Conservation (phyloP, 2,797 vertebrate species). For the Carcharodon carcharias region DNA sequence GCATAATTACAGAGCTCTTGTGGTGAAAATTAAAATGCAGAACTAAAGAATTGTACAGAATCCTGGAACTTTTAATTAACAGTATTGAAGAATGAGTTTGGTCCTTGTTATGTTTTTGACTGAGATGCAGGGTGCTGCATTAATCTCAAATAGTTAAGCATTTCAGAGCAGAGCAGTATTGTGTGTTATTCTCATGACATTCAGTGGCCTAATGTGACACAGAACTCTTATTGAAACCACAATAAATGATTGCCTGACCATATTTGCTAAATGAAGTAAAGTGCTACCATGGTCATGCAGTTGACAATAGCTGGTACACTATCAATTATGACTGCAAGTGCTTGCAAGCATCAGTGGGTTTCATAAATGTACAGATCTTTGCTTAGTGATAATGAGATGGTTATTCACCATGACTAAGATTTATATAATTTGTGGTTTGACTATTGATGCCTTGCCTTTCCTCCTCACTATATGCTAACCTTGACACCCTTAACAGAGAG, state of each 20-base stretch:
- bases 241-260: background rate
- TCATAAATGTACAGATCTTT: background rate
- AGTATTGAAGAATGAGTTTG: background rate
- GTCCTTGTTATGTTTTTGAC: background rate
- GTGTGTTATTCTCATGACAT: background rate
- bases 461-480: background rate
- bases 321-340: background rate
- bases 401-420: background rate
- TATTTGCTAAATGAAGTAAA: background rate
- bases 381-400: background rate
- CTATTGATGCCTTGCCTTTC: background rate
- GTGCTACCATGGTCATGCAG: background rate
- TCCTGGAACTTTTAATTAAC: background rate
- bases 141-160: background rate
- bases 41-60: background rate
- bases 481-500: background rate
- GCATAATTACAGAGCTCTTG: background rate
- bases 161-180: background rate
- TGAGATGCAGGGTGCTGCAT: background rate
- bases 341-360: background rate
- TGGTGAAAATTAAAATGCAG: background rate
- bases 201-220: background rate
- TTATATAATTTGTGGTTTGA: background rate
- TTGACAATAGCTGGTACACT: background rate
- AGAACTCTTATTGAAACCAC: background rate